Base-by-base conservation (phyloP, 2,797 vertebrate species). In the Myotis vivesi region DNA sequence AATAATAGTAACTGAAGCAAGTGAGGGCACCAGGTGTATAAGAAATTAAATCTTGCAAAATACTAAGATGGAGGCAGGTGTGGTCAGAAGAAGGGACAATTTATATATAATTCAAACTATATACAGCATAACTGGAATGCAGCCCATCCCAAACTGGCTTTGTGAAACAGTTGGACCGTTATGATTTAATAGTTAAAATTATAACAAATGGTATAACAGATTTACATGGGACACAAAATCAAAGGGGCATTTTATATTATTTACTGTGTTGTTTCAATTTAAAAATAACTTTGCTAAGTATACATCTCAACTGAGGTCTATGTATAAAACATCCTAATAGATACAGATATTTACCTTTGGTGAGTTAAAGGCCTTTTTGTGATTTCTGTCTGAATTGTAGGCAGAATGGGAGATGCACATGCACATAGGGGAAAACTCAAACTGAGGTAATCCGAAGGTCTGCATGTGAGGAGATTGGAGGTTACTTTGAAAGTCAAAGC, bases 121-220 rank as follows among this genome's bases (percentile, higher is more conserved):
- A 97, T 98, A 98, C 98, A 98, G 92, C 97, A 95, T 92, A 87
- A 98, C 92, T 98, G 98, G 98, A 99, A 99, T 98, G 98, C 97
- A 97, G 97, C 89, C 98, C 97, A 97, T 97, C 95, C 93, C 95
- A 92, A 95, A 97, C 98, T 88, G 94, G 95, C 96, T 97, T 96
- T 96, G 97, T 97, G 98, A 98, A 98, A 98, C 97, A 97, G 96
- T 0, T 96, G 98, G 98, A 98, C 98, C 98, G 97, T 97, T 98
- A 96, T 75, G 95, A 97, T 89, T 98, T 93, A 97, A 90, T 55
- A 96, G 95, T 95, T 7, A 0, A 97, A 97, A 97, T 97, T 86
- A 91, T 97, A 97, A 97, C 73, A 93, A 96, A 75, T 81, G 59
- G 87, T 88, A 95, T 69, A 96, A 95, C 11, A 97, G 91, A 97